Conservation (phyloP, 2,888 invertebrate genomes). For the Cephus pulcher region DNA sequence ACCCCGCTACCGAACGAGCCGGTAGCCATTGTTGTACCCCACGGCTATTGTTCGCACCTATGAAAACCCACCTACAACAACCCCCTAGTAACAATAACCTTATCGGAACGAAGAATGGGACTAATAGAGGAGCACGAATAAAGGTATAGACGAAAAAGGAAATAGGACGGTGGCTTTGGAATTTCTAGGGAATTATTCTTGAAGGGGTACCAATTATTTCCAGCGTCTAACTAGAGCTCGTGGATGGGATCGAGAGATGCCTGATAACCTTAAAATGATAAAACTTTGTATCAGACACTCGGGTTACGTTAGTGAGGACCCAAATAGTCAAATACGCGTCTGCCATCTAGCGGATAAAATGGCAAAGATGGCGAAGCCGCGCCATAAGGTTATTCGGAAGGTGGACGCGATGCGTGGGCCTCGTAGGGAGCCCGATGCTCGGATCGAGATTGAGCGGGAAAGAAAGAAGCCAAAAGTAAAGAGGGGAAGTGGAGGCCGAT, state of each 20-base stretch:
- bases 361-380: background rate
- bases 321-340: background rate
- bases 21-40: background rate
- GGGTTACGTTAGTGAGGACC: too few species aligned
- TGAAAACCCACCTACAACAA: slow-evolving; percentile 9
- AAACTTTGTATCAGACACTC: background rate
- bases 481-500: slow-evolving; percentile 37
- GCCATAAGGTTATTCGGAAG: background rate
- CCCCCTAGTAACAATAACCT: background rate
- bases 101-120: background rate
- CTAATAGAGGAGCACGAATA: background rate
- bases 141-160: background rate
- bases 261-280: background rate
- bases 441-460: slow-evolving; percentile 18
- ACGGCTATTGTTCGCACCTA: slow-evolving; percentile 11
- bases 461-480: slow-evolving; percentile 10
- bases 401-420: background rate
- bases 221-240: background rate
- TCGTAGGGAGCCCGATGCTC: background rate
- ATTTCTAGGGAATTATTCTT: background rate
- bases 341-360: background rate
- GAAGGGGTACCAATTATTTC: background rate
- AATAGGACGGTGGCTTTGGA: background rate
- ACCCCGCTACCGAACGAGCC: slow-evolving; percentile 44
- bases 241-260: background rate